phyloP scores from a whole-genome alignment of 1,140 invertebrate genomes.

The Macrosteles quadrilineatus region DNA sequence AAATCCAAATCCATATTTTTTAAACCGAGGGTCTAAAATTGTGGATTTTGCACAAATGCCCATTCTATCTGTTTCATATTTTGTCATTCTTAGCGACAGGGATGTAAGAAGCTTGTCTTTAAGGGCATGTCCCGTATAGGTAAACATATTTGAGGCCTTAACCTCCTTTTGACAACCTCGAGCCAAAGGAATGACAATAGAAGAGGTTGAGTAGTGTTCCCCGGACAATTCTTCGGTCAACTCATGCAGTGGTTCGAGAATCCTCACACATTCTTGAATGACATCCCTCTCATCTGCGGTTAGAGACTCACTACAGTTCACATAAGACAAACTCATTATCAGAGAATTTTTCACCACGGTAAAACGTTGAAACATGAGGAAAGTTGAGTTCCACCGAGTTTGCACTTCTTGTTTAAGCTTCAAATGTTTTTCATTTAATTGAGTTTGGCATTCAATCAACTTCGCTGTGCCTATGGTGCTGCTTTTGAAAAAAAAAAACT shows the following conservation, averaged over 20 bases:
- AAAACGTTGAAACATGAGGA: neutral
- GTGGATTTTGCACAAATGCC: constrained; percentile 1
- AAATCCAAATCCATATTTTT: too few relatives aligned
- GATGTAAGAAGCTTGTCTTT: neutral
- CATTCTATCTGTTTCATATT: neutral
- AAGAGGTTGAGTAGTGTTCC: constrained; percentile 16
- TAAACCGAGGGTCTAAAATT: constrained; percentile 6
- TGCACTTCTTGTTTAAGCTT: constrained; percentile 21
- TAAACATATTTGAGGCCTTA: too few relatives aligned
- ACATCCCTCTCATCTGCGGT: neutral
- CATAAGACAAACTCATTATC: neutral
- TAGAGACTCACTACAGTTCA: neutral
- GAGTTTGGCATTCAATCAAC: neutral
- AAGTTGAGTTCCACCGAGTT: constrained; percentile 24
- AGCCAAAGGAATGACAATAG: constrained; percentile 7
- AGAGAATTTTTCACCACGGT: neutral
- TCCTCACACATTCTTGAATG: neutral
- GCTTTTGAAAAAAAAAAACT: constrained; percentile 22
- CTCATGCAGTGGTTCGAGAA: neutral
- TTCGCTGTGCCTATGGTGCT: constrained; percentile 2
- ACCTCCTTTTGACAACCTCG: constrained; percentile 13
- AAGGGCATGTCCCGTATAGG: too few relatives aligned
- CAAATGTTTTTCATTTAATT: neutral
- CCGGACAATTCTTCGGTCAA: constrained; percentile 20
- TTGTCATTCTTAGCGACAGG: neutral